Percentiles rank a stretch among this genome's conserved stretches.
Conservation (phyloP, 37 sponge, comb jelly and placozoan species). For the Amphimedon queenslandica region DNA sequence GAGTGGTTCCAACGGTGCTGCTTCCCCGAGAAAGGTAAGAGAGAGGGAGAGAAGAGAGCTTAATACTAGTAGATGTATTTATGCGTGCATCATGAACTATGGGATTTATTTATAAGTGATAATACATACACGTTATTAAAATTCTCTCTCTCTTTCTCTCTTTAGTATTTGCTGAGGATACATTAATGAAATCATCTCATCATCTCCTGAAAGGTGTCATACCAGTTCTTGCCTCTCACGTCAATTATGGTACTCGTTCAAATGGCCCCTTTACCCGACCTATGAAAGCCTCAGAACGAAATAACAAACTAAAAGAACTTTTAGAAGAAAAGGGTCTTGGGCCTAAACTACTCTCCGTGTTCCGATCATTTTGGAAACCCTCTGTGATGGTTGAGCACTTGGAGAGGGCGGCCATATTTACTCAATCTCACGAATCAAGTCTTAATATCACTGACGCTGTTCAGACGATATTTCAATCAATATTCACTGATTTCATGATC, state of each 20-base stretch:
- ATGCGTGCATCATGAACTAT: no score
- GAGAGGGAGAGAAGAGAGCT: neutral
- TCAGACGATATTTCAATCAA: slow-evolving; percentile 54
- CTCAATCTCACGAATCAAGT: slow-evolving; percentile 59
- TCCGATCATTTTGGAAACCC: slow-evolving; percentile 69
- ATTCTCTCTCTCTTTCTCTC: no score
- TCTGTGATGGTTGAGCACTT: slow-evolving; percentile 63
- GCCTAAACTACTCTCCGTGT: slow-evolving; percentile 48
- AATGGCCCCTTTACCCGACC: slow-evolving; percentile 28
- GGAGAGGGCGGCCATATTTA: slow-evolving; percentile 52
- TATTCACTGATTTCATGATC: slow-evolving; percentile 68
- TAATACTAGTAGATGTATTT: no score
- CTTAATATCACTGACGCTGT: slow-evolving; percentile 72
- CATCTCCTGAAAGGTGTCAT: slow-evolving; percentile 33
- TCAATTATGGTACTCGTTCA: slow-evolving; percentile 24
- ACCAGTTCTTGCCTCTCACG: slow-evolving; percentile 28
- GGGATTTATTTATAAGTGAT: no score
- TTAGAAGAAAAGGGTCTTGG: slow-evolving; percentile 52
- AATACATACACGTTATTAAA: no score
- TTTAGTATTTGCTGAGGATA: slow-evolving; percentile 4
- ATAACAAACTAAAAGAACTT: slow-evolving; percentile 22
- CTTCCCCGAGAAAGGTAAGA: slow-evolving; percentile 15
- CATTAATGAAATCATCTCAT: neutral
- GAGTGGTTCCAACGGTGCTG: slow-evolving; percentile 58
- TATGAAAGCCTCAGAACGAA: slow-evolving; percentile 41